These are phyloP conservation scores for Vireo altiloquus DNA, from an alignment of 2,113 vertebrate genomes.

Conservation along the genomic window DNA sequence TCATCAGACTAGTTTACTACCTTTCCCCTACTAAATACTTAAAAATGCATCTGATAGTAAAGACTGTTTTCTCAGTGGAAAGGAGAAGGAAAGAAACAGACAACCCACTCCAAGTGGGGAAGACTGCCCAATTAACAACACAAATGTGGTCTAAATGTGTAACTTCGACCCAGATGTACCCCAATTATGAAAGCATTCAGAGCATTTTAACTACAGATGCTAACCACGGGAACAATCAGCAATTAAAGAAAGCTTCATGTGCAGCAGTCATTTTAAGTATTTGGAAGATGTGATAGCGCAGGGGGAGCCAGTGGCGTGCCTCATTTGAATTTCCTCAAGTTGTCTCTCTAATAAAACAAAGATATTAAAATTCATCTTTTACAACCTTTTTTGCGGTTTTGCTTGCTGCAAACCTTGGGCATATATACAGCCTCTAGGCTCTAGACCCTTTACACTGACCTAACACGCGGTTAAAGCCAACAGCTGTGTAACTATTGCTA, in stretches of 20 bases:
- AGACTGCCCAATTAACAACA: neutral
- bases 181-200: neutral
- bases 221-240: neutral
- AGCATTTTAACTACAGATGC: neutral
- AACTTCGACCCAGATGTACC: neutral
- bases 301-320: neutral
- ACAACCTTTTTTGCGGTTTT: neutral
- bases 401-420: neutral
- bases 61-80: neutral
- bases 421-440: neutral
- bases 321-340: neutral
- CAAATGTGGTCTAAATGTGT: neutral
- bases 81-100: accelerated
- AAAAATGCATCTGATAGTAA: neutral
- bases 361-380: neutral
- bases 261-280: neutral
- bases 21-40: neutral
- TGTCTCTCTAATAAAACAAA: neutral
- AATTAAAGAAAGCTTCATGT: neutral
- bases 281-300: neutral
- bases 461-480: accelerated
- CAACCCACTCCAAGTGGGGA: neutral
- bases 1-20: neutral
- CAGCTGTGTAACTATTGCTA: neutral
- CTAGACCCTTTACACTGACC: neutral